Evolutionary conservation across 2,888 invertebrate genomes (phyloP).

Genomic region (Eulithis testata): DNA sequence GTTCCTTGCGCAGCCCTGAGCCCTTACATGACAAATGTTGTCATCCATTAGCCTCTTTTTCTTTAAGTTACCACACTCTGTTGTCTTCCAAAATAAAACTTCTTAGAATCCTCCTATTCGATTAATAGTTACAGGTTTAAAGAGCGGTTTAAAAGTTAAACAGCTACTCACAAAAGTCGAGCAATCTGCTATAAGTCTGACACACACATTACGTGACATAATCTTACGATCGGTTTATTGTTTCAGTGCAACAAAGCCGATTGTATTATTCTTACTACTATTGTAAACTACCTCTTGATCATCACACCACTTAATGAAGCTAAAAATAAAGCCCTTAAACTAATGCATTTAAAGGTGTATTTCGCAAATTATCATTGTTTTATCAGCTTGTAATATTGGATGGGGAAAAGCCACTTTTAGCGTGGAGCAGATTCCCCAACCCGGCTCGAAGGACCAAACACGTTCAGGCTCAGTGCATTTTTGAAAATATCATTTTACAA

Average conservation of each 20-base stretch:
- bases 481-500: too few species aligned
- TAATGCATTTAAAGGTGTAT: too few species aligned
- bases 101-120: not conserved
- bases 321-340: too few species aligned
- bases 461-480: too few species aligned
- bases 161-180: not conserved
- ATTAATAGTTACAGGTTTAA: too few species aligned
- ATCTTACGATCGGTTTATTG: constrained; percentile 36
- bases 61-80: not conserved
- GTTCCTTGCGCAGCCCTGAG: not conserved
- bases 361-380: too few species aligned
- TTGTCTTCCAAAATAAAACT: too few species aligned
- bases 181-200: constrained; percentile 8
- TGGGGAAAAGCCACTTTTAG: too few species aligned
- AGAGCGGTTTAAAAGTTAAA: too few species aligned
- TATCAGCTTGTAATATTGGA: too few species aligned
- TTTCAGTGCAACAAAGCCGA: constrained; percentile 38
- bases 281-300: constrained; percentile 9
- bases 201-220: constrained; percentile 33
- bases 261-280: constrained; percentile 34
- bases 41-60: not conserved
- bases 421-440: too few species aligned
- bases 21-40: not conserved
- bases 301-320: not conserved
- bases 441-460: too few species aligned